Conservation (phyloP, 2,888 invertebrate species). For the Lycaena phlaeas region DNA sequence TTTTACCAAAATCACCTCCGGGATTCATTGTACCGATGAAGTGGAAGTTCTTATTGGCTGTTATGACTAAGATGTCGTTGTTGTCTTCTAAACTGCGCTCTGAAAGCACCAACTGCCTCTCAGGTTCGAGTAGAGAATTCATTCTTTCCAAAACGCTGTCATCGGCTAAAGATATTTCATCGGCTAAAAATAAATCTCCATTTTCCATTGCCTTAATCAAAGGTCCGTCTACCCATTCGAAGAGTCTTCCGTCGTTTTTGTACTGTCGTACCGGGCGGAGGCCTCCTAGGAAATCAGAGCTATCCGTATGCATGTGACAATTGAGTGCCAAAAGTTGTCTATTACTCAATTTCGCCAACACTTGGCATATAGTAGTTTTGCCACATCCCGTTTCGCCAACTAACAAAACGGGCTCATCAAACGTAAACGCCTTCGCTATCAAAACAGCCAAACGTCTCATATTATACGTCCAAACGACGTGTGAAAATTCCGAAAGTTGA, state of each 20-base stretch:
- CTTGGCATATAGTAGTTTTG: conserved; percentile 96
- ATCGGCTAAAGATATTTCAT: conserved; percentile 99
- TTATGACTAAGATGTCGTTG: conserved; percentile 72
- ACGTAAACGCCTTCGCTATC: conserved; percentile 88
- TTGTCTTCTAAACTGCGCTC: conserved; percentile 86
- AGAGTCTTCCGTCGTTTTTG: conserved; percentile 77
- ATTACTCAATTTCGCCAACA: conserved; percentile 80
- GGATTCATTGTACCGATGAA: conserved; percentile 99
- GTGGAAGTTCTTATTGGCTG: conserved; percentile 84
- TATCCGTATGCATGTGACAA: conserved; percentile 99
- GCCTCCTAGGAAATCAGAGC: conserved; percentile 97
- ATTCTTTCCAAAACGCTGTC: conserved; percentile 97
- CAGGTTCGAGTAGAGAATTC: conserved; percentile 96
- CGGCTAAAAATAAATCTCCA: conserved; percentile 93
- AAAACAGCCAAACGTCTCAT: conserved; percentile 87
- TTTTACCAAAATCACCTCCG: conserved; percentile 99
- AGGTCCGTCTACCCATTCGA: conserved; percentile 99
- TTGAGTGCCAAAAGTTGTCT: conserved; percentile 87
- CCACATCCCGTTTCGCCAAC: conserved; percentile 99
- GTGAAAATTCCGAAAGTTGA: conserved; percentile 73
- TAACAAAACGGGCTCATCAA: conserved; percentile 93
- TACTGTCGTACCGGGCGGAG: conserved; percentile 88
- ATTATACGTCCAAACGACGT: conserved; percentile 95
- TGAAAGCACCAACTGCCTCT: conserved; percentile 89
- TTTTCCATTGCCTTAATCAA: conserved; percentile 91